Evolutionary conservation across 2,797 vertebrate species (phyloP).

Genomic region (Loriculus beryllinus): DNA sequence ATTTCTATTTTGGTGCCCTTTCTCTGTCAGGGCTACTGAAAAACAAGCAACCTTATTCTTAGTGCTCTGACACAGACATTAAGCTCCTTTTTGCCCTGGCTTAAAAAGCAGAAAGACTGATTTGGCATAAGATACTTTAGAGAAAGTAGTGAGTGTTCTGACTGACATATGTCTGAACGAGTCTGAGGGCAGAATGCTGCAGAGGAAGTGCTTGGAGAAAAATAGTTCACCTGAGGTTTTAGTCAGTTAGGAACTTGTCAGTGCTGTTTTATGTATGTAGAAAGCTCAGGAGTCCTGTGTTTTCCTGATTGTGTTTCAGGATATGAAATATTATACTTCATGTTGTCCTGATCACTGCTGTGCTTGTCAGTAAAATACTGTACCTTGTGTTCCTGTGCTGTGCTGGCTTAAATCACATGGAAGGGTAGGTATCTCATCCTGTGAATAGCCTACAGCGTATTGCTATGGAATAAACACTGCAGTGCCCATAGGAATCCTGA

Average conservation of each 20-base stretch:
- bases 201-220: not conserved
- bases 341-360: not conserved
- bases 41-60: not conserved
- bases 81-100: not conserved
- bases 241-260: not conserved
- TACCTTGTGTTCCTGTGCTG: not conserved
- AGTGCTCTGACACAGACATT: not conserved
- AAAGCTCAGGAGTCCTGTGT: not conserved
- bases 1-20: not conserved
- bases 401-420: not conserved
- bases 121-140: not conserved
- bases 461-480: accelerated
- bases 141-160: not conserved
- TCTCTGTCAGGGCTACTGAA: not conserved
- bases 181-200: not conserved
- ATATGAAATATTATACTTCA: not conserved
- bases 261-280: not conserved
- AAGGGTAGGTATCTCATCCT: not conserved
- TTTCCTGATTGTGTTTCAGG: not conserved
- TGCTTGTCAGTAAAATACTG: not conserved
- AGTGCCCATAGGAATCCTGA: not conserved
- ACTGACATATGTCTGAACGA: not conserved
- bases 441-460: not conserved
- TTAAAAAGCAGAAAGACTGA: not conserved
- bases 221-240: not conserved